phyloP scores from a whole-genome alignment of 2,888 invertebrate species.

The Erebia epiphron region DNA sequence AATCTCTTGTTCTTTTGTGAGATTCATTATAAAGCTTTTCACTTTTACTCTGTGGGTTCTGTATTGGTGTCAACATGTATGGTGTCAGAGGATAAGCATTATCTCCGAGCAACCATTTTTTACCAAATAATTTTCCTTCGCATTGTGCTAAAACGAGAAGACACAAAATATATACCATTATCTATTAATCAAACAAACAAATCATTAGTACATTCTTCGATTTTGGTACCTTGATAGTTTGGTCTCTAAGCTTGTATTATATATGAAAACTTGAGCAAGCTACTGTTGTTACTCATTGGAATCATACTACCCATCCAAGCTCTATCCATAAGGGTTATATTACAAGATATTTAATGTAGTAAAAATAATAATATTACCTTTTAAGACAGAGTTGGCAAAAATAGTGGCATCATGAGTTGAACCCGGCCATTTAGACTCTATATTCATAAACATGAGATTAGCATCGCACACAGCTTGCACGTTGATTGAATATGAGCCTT shows the following conservation, averaged over 20 bases:
- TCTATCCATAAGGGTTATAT: too few species aligned
- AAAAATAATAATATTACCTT: constrained; percentile 11
- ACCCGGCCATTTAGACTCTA: constrained; percentile 18
- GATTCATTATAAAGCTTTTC: constrained; percentile 19
- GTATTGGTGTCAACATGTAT: constrained; percentile 20
- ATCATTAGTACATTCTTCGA: too few species aligned
- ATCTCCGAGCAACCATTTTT: constrained; percentile 21
- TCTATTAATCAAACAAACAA: too few species aligned
- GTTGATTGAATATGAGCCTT: constrained; percentile 16
- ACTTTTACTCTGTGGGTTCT: constrained; percentile 5
- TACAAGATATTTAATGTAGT: neutral
- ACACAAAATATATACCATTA: neutral
- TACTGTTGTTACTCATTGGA: too few species aligned
- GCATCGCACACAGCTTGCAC: constrained; percentile 21
- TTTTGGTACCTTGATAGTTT: too few species aligned
- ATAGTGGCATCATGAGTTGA: constrained; percentile 13
- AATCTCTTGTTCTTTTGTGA: constrained; percentile 11
- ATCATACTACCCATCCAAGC: too few species aligned
- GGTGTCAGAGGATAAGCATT: constrained; percentile 20
- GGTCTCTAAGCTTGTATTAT: too few species aligned
- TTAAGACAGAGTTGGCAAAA: constrained; percentile 14
- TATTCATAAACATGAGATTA: constrained; percentile 15
- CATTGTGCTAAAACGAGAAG: constrained; percentile 13
- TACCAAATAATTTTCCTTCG: constrained; percentile 5
- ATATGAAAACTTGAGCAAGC: too few species aligned